Percentiles rank a stretch among this genome's conserved stretches.
These are phyloP conservation scores for Andrena bicolor DNA, from an alignment of 2,888 invertebrate species.

Conservation along the genomic window DNA sequence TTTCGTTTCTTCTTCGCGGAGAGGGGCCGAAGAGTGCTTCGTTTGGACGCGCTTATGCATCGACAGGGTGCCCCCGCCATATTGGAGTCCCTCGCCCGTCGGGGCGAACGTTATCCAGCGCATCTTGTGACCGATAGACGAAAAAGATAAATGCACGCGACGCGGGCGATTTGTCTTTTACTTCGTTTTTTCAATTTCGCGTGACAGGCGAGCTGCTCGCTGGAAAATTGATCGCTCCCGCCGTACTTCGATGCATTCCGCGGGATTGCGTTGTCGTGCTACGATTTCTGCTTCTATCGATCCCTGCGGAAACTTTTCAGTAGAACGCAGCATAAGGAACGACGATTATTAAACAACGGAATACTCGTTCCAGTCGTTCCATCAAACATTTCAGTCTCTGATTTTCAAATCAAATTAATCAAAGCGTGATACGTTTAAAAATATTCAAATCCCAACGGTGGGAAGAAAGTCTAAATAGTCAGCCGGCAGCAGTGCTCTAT, in stretches of 20 bases:
- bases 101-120: constrained; percentile 48
- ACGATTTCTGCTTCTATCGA: not conserved
- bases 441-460: too few species aligned
- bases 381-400: not conserved
- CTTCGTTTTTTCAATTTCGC: constrained; percentile 33
- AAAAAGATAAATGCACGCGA: constrained; percentile 38
- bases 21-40: constrained; percentile 18
- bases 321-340: too few species aligned
- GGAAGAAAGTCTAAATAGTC: not conserved
- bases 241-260: not conserved
- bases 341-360: too few species aligned
- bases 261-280: not conserved
- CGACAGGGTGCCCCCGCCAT: constrained; percentile 35
- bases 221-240: constrained; percentile 17
- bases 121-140: constrained; percentile 46
- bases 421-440: too few species aligned
- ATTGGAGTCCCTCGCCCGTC: constrained; percentile 42
- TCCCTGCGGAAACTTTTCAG: too few species aligned
- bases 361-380: not conserved
- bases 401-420: too few species aligned
- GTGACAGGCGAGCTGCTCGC: not conserved
- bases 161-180: not conserved
- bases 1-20: constrained; percentile 12
- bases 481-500: not conserved
- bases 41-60: constrained; percentile 33